phyloP scores from a whole-genome alignment of 2,113 vertebrate species.

The Electrona antarctica region DNA sequence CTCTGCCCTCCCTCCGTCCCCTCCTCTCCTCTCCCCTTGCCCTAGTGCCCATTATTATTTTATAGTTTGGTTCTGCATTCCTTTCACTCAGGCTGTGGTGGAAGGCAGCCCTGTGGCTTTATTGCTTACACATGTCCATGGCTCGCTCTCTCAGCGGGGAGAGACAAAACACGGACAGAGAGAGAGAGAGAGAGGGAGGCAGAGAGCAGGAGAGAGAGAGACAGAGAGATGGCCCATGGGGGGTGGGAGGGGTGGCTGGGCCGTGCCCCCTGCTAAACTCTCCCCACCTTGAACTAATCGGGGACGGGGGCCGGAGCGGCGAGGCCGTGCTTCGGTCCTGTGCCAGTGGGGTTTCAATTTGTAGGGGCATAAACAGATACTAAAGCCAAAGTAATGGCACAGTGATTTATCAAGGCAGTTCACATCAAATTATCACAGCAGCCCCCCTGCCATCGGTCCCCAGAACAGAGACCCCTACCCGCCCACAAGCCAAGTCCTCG shows the following conservation, averaged over 20 bases:
- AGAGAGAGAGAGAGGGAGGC: too few relatives aligned
- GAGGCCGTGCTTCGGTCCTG: slow-evolving; percentile 82
- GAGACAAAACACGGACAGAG: slow-evolving; percentile 90
- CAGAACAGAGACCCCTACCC: slow-evolving; percentile 85
- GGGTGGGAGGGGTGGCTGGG: slow-evolving; percentile 21
- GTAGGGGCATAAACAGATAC: slow-evolving; percentile 99
- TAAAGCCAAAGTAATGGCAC: slow-evolving; percentile 94
- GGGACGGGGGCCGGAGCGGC: slow-evolving; percentile 82
- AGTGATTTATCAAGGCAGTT: slow-evolving; percentile 97
- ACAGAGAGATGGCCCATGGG: slow-evolving; percentile 84
- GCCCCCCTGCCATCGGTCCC: slow-evolving; percentile 88
- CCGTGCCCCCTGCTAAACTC: slow-evolving; percentile 83
- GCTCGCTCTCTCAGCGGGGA: slow-evolving; percentile 93
- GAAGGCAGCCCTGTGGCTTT: slow-evolving; percentile 93
- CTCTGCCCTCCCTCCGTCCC: slow-evolving; percentile 38
- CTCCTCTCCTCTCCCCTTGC: slow-evolving; percentile 75
- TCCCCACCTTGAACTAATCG: slow-evolving; percentile 99
- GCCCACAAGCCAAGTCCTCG: slow-evolving; percentile 52
- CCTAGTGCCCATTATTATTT: slow-evolving; percentile 93
- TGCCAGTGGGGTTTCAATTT: slow-evolving; percentile 99
- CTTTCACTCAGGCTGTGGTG: slow-evolving; percentile 89
- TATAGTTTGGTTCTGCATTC: slow-evolving; percentile 99
- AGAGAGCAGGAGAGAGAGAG: slow-evolving; percentile 42
- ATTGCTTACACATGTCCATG: slow-evolving; percentile 99
- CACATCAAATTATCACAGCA: slow-evolving; percentile 98